These are phyloP conservation scores for Cottus gobio DNA, from an alignment of 2,113 vertebrate species.

Conservation along the genomic window DNA sequence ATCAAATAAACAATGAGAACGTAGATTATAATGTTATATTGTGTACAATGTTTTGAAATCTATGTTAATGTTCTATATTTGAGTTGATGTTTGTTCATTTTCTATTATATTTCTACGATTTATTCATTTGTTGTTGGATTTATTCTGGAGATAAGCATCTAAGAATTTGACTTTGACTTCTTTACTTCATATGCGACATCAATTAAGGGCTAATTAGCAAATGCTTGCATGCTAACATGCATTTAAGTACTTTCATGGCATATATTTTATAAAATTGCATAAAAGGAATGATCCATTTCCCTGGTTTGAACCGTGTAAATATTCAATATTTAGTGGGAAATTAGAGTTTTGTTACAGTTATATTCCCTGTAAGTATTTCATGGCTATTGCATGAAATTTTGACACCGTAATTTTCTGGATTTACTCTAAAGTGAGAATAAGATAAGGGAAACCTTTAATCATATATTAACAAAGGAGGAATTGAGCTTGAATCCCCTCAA, in stretches of 20 bases:
- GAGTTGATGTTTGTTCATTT: neutral
- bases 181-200: neutral
- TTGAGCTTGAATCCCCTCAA: neutral
- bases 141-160: neutral
- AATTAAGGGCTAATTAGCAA: neutral
- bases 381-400: neutral
- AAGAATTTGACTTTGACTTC: neutral
- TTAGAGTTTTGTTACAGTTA: neutral
- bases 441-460: neutral
- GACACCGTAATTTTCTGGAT: neutral
- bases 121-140: neutral
- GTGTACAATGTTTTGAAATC: neutral
- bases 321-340: neutral
- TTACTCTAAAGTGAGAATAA: neutral
- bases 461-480: neutral
- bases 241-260: neutral
- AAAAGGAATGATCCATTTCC: neutral
- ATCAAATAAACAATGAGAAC: neutral
- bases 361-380: neutral
- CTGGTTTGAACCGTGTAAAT: neutral
- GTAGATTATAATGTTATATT: neutral
- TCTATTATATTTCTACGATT: neutral
- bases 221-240: neutral
- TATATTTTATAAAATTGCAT: neutral
- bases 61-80: neutral